Percentiles rank a stretch among this genome's conserved stretches.
These are phyloP conservation scores for Apodemus sylvaticus DNA, from an alignment of 2,113 vertebrate species.

Conservation along the genomic window DNA sequence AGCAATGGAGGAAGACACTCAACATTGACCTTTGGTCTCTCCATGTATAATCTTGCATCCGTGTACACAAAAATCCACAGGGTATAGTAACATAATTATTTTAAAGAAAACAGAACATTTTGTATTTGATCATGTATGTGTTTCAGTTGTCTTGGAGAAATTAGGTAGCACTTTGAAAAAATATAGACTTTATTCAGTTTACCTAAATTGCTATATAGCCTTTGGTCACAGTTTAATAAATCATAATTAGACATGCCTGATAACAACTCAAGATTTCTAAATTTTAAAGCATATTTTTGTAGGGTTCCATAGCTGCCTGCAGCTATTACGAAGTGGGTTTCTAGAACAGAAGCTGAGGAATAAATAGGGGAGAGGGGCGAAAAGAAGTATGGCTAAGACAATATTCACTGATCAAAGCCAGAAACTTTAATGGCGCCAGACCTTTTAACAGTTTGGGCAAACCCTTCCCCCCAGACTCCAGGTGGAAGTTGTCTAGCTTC, in stretches of 20 bases:
- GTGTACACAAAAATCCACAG: neutral
- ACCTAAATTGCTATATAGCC: constrained; percentile 76
- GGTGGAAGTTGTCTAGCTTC: no score
- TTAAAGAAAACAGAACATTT: constrained; percentile 40
- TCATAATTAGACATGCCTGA: constrained; percentile 78
- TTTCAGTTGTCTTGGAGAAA: constrained; percentile 50
- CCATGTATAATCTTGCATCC: neutral
- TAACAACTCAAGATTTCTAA: constrained; percentile 81
- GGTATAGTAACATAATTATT: constrained; percentile 23
- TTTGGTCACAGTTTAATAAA: constrained; percentile 80
- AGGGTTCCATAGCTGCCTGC: no score
- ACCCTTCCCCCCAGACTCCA: no score
- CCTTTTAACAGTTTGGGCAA: no score
- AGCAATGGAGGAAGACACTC: neutral
- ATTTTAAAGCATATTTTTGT: no score
- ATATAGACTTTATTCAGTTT: constrained; percentile 70
- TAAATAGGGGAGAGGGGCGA: no score
- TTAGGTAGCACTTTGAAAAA: constrained; percentile 61
- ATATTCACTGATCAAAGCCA: no score
- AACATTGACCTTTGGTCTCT: neutral
- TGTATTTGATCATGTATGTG: constrained; percentile 5
- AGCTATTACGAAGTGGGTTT: no score
- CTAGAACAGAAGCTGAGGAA: no score
- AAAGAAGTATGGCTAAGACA: no score
- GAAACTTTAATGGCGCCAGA: no score